Base-by-base conservation (phyloP, 2,113 vertebrate genomes). In the Beaufortia kweichowensis region DNA sequence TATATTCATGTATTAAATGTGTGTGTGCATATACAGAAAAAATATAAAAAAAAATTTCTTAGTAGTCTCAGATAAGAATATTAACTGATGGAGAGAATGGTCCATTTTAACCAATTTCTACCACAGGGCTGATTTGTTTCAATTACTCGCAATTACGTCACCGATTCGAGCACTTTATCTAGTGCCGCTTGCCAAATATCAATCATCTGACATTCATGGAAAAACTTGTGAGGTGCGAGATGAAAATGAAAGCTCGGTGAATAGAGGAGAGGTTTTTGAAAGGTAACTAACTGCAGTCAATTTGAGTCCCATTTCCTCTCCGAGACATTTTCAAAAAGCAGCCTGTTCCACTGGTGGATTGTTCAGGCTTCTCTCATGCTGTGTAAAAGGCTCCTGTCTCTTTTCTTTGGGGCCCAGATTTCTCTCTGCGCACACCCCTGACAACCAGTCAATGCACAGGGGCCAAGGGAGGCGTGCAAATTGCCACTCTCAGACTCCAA, bases 291-390 rank as follows among this genome's bases (percentile, higher is more conserved):
- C 85, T 83, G 75, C 77, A 78, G 78, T 78, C 85, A 87, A 86
- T 88, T 89, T 85, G 71, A 81, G 81, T 59, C 81, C 80, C 76
- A 87, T 85, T 89, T 88, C 21, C 79, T 81, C 83, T 84, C 70
- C 50, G 83, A 61, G 72, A 71, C 55, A 67, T 75, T 81, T 70
- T 68, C 35, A 71, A 65, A 68, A 78, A 76, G 41, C 55, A 83
- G 63, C 31, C 56, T 71, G 74, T 75, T 79, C 76, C 48, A 33
- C 59, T 46, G 56, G 6, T 3, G 57, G 79, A 76, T 71, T 76
- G 82, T 66, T 79, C 61, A 55, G 43, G 61, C 19, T 11, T 56
- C 62, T 78, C 73, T 61, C 77, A 79, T 29, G 61, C 66, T 79
- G 67, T 61, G 61, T 76, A 76, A 77, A 77, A 81, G 72, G 72